Evolutionary conservation across 2,797 vertebrate genomes (phyloP).

Genomic region (Lophotriccus pileatus): DNA sequence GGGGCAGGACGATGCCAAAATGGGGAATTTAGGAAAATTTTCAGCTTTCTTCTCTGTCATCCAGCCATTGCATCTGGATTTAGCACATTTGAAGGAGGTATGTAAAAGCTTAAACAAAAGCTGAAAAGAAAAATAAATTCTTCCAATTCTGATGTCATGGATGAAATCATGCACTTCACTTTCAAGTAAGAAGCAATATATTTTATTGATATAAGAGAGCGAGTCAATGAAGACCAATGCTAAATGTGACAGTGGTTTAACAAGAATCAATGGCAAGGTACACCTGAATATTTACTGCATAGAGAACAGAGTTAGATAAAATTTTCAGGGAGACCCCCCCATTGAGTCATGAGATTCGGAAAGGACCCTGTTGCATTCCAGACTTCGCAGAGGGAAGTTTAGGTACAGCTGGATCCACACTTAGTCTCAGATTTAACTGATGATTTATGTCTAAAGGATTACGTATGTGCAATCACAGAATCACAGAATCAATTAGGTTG

Average conservation of each 20-base stretch:
- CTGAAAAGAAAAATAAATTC: neutral
- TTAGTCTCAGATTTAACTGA: neutral
- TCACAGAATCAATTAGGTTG: neutral
- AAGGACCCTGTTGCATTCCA: neutral
- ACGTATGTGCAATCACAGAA: neutral
- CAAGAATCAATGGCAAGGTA: neutral
- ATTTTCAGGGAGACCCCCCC: neutral
- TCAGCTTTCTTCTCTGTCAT: neutral
- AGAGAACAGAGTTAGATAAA: neutral
- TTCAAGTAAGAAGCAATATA: neutral
- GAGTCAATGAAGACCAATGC: neutral
- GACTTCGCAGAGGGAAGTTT: neutral
- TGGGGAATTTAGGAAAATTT: neutral
- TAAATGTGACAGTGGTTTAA: neutral
- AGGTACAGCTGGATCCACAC: fast-evolving
- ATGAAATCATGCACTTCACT: neutral
- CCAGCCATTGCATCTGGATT: neutral
- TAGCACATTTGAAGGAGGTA: neutral
- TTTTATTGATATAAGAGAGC: neutral
- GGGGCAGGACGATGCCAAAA: neutral
- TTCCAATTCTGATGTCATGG: neutral
- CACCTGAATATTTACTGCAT: neutral
- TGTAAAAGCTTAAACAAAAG: neutral
- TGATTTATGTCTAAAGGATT: neutral
- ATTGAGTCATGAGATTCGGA: neutral